Conservation (phyloP, 2,888 invertebrate genomes). For the Epirrhoe tristata region DNA sequence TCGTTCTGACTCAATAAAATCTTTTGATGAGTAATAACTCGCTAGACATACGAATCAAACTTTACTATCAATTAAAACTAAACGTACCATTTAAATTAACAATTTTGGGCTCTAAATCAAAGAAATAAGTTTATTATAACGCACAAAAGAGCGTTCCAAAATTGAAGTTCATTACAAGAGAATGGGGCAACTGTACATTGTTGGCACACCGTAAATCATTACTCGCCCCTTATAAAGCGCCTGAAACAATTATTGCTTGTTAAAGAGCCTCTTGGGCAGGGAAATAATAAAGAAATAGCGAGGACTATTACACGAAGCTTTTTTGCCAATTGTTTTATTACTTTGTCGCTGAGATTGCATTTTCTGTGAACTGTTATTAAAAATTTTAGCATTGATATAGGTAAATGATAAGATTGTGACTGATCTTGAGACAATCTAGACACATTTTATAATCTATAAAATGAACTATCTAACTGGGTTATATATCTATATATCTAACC, state of each 20-base stretch:
- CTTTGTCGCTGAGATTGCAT: conserved; percentile 47
- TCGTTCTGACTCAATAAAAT: no score
- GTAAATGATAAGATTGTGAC: background rate
- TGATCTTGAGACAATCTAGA: background rate
- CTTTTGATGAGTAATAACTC: no score
- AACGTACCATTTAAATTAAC: background rate
- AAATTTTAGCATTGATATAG: background rate
- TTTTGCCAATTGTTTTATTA: conserved; percentile 58
- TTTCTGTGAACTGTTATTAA: conserved; percentile 12
- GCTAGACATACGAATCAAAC: background rate
- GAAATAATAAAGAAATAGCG: conserved; percentile 63
- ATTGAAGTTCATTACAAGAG: conserved; percentile 26
- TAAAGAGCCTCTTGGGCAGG: conserved; percentile 51
- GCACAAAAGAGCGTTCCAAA: conserved; percentile 15
- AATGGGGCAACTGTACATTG: conserved; percentile 31
- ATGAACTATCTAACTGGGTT: no score
- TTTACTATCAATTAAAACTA: background rate
- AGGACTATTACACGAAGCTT: conserved; percentile 47
- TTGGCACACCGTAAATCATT: conserved; percentile 55
- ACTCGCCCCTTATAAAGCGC: conserved; percentile 53
- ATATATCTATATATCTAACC: no score
- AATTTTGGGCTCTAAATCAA: background rate
- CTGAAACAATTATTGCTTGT: conserved; percentile 72
- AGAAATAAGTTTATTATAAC: conserved; percentile 10
- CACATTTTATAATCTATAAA: background rate